phyloP scores from a whole-genome alignment of 2,888 invertebrate genomes.

The Orthosia incerta region DNA sequence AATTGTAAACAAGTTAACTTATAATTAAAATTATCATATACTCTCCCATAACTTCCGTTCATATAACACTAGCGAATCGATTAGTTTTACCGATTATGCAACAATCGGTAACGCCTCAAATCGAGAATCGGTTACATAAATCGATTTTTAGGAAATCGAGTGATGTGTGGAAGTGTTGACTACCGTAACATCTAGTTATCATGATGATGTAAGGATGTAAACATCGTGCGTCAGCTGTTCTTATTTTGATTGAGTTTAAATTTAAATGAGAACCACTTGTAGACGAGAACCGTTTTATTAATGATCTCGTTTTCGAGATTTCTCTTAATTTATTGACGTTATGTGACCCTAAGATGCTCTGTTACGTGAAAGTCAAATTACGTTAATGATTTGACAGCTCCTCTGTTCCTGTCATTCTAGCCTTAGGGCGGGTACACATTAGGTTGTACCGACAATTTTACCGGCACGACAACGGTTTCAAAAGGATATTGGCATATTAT shows the following conservation, averaged over 20 bases:
- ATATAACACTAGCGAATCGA: slow-evolving; percentile 66
- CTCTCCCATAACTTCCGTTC: slow-evolving; percentile 58
- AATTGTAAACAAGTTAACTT: slow-evolving; percentile 22
- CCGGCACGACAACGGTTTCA: too few relatives aligned
- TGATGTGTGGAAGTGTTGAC: slow-evolving; percentile 20
- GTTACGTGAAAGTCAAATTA: background rate
- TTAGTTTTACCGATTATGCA: slow-evolving; percentile 59
- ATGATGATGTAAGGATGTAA: background rate
- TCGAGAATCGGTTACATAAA: slow-evolving; percentile 66
- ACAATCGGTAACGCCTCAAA: slow-evolving; percentile 51
- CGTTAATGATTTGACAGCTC: background rate
- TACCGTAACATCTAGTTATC: slow-evolving; percentile 22
- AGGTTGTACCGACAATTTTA: too few relatives aligned
- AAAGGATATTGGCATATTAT: too few relatives aligned
- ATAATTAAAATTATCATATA: slow-evolving; percentile 21
- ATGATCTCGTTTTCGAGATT: background rate
- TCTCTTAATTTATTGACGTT: background rate
- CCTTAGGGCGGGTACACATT: too few relatives aligned
- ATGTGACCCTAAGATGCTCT: background rate
- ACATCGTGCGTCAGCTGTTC: slow-evolving; percentile 7
- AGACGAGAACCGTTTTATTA: too few relatives aligned
- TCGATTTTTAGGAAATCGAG: slow-evolving; percentile 50
- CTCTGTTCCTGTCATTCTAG: background rate
- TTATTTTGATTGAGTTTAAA: background rate
- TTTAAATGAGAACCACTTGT: background rate